Percentiles rank a stretch among this genome's conserved stretches.
phyloP scores from a whole-genome alignment of 1,140 invertebrate species.

The Drosophila sturtevanti region DNA sequence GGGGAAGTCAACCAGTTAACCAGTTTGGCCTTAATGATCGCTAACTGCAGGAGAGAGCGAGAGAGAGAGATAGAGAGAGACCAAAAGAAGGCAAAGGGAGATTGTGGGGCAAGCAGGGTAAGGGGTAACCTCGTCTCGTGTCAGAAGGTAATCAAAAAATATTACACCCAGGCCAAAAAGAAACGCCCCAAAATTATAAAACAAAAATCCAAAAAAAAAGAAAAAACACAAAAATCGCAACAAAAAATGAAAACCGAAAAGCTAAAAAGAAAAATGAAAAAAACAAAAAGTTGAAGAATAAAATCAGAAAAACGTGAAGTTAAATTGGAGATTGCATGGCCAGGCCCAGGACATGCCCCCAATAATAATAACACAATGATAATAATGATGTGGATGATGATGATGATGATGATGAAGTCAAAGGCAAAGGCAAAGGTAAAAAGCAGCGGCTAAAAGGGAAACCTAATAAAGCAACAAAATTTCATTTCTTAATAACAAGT shows the following conservation, averaged over 20 bases:
- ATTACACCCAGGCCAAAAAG: slow-evolving; percentile 57
- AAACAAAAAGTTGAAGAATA: slow-evolving; percentile 15
- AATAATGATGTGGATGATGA: slow-evolving; percentile 45
- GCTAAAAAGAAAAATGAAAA: slow-evolving; percentile 26
- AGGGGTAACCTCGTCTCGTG: slow-evolving; percentile 56
- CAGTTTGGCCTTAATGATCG: slow-evolving; percentile 8
- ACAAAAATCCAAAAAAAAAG: slow-evolving; percentile 27
- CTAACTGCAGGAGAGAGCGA: neutral
- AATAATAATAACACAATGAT: slow-evolving; percentile 44
- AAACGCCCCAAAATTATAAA: slow-evolving; percentile 27
- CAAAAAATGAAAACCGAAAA: slow-evolving; percentile 1
- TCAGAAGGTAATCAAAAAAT: slow-evolving; percentile 75
- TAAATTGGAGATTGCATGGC: slow-evolving; percentile 60
- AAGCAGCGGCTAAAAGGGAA: slow-evolving; percentile 33
- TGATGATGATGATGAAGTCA: slow-evolving; percentile 26
- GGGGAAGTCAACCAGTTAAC: slow-evolving; percentile 8
- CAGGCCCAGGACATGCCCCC: slow-evolving; percentile 51
- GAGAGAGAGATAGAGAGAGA: neutral
- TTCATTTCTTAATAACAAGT: slow-evolving; percentile 78
- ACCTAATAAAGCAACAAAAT: slow-evolving; percentile 81
- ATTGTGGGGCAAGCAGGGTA: neutral
- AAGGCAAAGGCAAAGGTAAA: neutral
- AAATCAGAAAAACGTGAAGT: slow-evolving; percentile 45
- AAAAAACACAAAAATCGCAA: slow-evolving; percentile 48
- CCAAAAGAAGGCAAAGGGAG: neutral